These are phyloP conservation scores for Trachelipus rathkii DNA, from an alignment of 1,140 invertebrate genomes.

Conservation along the genomic window DNA sequence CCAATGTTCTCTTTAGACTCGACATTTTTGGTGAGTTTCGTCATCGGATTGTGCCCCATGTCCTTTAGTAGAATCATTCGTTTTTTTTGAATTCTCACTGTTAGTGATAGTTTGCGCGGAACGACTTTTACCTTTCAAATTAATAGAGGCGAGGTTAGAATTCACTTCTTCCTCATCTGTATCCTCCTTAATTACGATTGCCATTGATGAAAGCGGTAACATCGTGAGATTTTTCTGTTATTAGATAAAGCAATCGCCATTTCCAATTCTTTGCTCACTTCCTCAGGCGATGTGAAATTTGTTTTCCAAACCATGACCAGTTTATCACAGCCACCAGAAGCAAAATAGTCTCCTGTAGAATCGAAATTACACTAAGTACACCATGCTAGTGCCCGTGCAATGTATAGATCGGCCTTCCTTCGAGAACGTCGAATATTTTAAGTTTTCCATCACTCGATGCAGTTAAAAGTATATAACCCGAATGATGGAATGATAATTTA, in stretches of 20 bases:
- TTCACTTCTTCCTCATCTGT: conserved; percentile 18
- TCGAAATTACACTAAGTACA: conserved; percentile 74
- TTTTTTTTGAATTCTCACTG: no score
- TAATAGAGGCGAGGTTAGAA: not conserved
- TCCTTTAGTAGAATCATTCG: no score
- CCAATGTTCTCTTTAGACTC: no score
- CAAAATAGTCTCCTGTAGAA: conserved; percentile 70
- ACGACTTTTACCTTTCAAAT: not conserved
- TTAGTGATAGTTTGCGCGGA: not conserved
- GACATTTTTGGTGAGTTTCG: no score
- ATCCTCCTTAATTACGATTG: not conserved
- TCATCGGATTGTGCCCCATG: no score
- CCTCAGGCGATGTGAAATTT: conserved; percentile 51
- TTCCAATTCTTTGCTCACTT: conserved; percentile 29
- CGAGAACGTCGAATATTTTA: conserved; percentile 70
- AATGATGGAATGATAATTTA: conserved; percentile 47
- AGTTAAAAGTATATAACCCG: conserved; percentile 54
- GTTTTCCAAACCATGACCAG: conserved; percentile 62
- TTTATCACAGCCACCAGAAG: conserved; percentile 72
- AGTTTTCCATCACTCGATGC: conserved; percentile 54
- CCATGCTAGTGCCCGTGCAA: conserved; percentile 68
- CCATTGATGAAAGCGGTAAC: conserved; percentile 32
- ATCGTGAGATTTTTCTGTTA: conserved; percentile 20
- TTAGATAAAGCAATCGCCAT: conserved; percentile 21
- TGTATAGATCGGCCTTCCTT: conserved; percentile 81